These are phyloP conservation scores for Bambusicola thoracicus DNA, from an alignment of 2,113 vertebrate species.

Conservation along the genomic window DNA sequence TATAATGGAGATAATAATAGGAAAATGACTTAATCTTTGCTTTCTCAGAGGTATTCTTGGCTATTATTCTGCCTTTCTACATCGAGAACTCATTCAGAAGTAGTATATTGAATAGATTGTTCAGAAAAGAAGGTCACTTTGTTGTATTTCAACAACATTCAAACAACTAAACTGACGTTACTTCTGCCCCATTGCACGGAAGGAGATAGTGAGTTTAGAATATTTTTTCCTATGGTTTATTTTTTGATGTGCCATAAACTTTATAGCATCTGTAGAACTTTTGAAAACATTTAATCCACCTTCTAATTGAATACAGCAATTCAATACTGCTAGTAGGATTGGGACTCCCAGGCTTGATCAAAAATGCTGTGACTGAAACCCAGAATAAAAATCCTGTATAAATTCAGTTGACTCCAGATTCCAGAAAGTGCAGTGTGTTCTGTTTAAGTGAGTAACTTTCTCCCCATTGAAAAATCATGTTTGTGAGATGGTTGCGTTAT, in stretches of 20 bases:
- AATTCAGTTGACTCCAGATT: not conserved
- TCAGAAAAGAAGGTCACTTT: conserved; percentile 5
- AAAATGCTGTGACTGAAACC: not conserved
- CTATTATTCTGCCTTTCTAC: conserved; percentile 10
- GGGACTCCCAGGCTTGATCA: not conserved
- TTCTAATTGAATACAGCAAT: not conserved
- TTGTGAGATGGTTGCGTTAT: not conserved
- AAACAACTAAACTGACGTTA: not conserved
- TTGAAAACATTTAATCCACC: not conserved
- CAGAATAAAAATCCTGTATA: not conserved
- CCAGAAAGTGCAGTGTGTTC: not conserved
- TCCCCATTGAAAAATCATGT: not conserved
- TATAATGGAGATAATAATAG: conserved; percentile 17
- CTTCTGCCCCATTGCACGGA: not conserved
- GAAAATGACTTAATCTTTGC: conserved; percentile 13
- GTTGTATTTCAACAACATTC: conserved; percentile 11
- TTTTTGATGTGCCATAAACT: not conserved
- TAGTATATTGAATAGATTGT: not conserved
- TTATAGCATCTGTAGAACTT: not conserved
- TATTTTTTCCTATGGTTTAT: not conserved
- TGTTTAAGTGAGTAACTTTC: not conserved
- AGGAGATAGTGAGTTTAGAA: not conserved
- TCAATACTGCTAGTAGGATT: not conserved
- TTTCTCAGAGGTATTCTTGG: conserved; percentile 22
- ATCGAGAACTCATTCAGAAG: conserved; percentile 9